A percentile compares a stretch with the other conserved stretches of the same genome.
These are phyloP conservation scores for Urosaurus nigricauda DNA, from an alignment of 2,797 vertebrate genomes.

Conservation along the genomic window DNA sequence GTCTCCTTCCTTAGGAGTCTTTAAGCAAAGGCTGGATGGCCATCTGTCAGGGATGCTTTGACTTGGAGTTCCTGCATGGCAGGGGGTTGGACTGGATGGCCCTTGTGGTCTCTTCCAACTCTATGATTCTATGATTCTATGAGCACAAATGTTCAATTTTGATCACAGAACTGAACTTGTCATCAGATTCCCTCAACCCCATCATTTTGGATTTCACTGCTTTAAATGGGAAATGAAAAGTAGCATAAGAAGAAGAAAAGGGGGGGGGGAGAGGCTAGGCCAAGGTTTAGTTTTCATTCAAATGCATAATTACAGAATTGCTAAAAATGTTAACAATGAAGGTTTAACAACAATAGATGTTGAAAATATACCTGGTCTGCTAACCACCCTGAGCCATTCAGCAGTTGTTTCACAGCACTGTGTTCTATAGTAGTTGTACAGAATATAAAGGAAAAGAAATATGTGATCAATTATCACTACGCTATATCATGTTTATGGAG, in stretches of 20 bases:
- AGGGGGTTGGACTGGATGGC: too few species aligned
- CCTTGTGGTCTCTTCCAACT: too few species aligned
- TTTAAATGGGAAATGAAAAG: conserved; percentile 4
- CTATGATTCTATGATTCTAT: too few species aligned
- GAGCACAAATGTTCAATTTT: background rate
- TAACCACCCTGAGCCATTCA: background rate
- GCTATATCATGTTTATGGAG: conserved; percentile 42
- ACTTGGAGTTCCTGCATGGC: too few species aligned
- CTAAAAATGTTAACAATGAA: background rate
- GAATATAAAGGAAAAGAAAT: background rate
- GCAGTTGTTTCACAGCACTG: background rate
- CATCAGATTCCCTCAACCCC: background rate
- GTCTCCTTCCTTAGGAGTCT: too few species aligned
- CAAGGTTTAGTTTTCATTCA: background rate
- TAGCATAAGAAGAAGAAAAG: background rate
- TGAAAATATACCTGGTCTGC: background rate
- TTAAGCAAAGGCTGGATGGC: too few species aligned
- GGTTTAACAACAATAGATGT: background rate
- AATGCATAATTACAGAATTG: background rate
- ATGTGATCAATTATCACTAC: conserved; percentile 49
- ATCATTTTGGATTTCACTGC: too few species aligned
- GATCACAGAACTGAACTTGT: background rate
- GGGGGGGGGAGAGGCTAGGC: too few species aligned
- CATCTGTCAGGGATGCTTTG: too few species aligned
- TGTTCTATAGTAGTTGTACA: background rate